Conservation (phyloP, 2,888 invertebrate genomes). For the Seira musarum region DNA sequence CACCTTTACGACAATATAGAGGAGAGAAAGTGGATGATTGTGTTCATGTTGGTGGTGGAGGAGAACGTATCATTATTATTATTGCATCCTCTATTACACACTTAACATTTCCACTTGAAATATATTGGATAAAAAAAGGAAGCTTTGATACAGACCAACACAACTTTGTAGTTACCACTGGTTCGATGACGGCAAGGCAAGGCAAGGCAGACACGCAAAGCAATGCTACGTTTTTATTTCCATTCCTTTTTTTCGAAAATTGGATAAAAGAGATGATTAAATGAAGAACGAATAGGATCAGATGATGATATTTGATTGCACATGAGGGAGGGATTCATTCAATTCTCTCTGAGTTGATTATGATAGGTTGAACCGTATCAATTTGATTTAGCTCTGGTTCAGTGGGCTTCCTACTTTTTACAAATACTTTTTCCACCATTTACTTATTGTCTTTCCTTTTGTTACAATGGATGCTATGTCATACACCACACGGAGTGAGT, state of each 20-base stretch:
- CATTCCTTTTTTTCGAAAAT: constrained; percentile 17
- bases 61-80: constrained; percentile 2
- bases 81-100: constrained; percentile 3
- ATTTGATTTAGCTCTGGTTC: constrained; percentile 68
- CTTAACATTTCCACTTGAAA: constrained; percentile 12
- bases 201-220: too few relatives aligned
- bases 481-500: constrained; percentile 16
- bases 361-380: constrained; percentile 69
- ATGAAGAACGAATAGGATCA: constrained; percentile 59
- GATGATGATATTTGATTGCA: constrained; percentile 67
- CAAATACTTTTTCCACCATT: constrained; percentile 19
- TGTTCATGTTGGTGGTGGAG: background rate
- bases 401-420: constrained; percentile 26
- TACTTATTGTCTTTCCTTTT: constrained; percentile 23
- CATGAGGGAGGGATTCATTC: constrained; percentile 64
- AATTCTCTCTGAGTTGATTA: constrained; percentile 65
- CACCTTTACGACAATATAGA: background rate
- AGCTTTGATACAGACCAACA: background rate
- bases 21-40: constrained; percentile 12
- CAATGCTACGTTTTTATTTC: constrained; percentile 5
- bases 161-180: constrained; percentile 16
- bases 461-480: constrained; percentile 19
- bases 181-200: constrained; percentile 12
- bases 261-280: constrained; percentile 60
- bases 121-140: background rate